Conservation (phyloP, 2,888 invertebrate genomes). For the Nudaria mundana region DNA sequence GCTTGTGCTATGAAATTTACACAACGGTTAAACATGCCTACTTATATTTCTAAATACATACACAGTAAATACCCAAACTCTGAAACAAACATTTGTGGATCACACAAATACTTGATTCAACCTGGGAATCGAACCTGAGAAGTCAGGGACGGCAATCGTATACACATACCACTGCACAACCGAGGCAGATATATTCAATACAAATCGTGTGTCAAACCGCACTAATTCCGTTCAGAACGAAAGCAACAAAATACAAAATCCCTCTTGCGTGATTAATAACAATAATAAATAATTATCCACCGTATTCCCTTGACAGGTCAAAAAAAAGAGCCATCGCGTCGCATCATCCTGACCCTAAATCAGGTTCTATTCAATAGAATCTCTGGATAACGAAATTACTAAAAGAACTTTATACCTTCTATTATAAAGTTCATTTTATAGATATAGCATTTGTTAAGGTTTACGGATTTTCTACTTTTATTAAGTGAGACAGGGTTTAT, state of each 20-base stretch:
- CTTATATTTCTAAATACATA: too few species aligned
- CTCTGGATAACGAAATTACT: conserved; percentile 42
- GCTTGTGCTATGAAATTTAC: too few species aligned
- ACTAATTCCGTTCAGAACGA: conserved; percentile 14
- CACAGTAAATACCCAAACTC: too few species aligned
- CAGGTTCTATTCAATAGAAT: conserved; percentile 62
- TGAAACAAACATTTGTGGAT: too few species aligned
- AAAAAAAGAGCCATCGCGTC: conserved; percentile 56
- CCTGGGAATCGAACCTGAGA: too few species aligned
- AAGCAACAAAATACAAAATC: conserved; percentile 21
- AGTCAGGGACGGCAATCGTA: too few species aligned
- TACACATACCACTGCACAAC: too few species aligned
- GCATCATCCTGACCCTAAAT: conserved; percentile 62
- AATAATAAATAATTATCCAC: conserved; percentile 23
- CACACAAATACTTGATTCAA: too few species aligned
- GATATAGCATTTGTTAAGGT: conserved; percentile 17
- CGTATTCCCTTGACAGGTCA: conserved; percentile 49
- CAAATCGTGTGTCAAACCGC: conserved; percentile 7
- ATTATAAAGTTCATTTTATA: conserved; percentile 50
- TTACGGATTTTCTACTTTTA: conserved; percentile 39
- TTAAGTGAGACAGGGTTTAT: conserved; percentile 38
- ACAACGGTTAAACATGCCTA: too few species aligned
- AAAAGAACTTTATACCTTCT: conserved; percentile 46
- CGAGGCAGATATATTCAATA: too few species aligned
- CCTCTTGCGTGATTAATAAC: conserved; percentile 57